Conservation (phyloP, 2,797 vertebrate species). For the Gobionotothen gibberifrons region DNA sequence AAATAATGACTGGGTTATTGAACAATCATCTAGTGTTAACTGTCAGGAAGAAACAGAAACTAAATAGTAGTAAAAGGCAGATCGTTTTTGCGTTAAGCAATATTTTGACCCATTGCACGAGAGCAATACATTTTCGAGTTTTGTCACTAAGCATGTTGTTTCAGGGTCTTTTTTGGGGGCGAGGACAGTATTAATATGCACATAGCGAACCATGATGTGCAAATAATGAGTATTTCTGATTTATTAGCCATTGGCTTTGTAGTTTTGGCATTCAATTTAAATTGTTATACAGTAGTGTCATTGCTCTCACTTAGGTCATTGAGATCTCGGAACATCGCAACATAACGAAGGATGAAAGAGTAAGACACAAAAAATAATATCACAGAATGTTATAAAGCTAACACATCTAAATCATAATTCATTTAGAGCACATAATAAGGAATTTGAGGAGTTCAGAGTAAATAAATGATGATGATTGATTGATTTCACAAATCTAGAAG, state of each 20-base stretch:
- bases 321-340: no score
- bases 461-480: no score
- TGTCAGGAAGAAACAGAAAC: not conserved
- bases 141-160: not conserved
- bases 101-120: not conserved
- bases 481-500: not conserved
- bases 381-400: not conserved
- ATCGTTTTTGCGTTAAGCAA: not conserved
- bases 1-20: not conserved
- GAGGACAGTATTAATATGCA: not conserved
- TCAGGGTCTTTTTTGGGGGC: not conserved
- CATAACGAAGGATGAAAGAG: not conserved
- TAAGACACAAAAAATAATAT: not conserved
- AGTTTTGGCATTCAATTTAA: not conserved
- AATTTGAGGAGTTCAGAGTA: not conserved
- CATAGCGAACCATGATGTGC: not conserved
- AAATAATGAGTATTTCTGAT: not conserved
- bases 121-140: not conserved
- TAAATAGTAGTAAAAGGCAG: not conserved
- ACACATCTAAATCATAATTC: not conserved
- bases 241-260: not conserved
- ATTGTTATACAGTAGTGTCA: no score
- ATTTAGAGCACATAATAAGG: not conserved
- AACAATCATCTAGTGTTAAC: not conserved
- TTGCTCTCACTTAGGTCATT: no score